phyloP scores from a whole-genome alignment of 1,140 invertebrate genomes.

The Bombus impatiens region DNA sequence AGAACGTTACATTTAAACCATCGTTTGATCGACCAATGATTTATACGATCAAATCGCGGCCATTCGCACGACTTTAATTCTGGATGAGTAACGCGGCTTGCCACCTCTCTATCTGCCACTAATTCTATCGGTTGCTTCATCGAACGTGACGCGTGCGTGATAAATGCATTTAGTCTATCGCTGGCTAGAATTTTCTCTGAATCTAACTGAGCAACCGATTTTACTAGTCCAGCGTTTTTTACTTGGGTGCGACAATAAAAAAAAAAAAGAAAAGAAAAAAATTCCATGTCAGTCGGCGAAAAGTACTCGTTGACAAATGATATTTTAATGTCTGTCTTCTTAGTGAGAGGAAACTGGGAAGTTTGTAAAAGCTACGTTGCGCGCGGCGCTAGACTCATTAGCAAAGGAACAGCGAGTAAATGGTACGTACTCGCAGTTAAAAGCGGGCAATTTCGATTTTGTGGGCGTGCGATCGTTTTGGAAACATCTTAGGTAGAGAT shows the following conservation, averaged over 20 bases:
- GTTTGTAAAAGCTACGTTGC: neutral
- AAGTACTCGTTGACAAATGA: conserved; percentile 7
- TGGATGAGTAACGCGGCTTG: conserved; percentile 23
- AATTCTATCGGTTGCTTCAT: neutral
- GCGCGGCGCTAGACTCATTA: neutral
- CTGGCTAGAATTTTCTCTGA: neutral
- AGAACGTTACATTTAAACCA: neutral
- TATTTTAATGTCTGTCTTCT: neutral
- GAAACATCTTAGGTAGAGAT: neutral
- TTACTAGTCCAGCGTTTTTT: neutral
- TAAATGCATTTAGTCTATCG: neutral
- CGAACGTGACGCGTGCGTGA: neutral
- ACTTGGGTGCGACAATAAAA: no score
- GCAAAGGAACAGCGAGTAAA: neutral
- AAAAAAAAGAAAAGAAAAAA: no score
- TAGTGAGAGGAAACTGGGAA: neutral
- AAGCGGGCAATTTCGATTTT: neutral
- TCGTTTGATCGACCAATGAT: conserved; percentile 12
- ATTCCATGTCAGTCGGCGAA: neutral
- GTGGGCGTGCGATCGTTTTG: no score
- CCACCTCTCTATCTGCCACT: neutral
- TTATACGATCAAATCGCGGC: conserved; percentile 3
- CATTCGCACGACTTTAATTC: conserved; percentile 9
- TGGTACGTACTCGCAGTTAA: neutral
- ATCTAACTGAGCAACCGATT: neutral